phyloP scores from a whole-genome alignment of 2,888 invertebrate species.

The Pyrgus malvae region DNA sequence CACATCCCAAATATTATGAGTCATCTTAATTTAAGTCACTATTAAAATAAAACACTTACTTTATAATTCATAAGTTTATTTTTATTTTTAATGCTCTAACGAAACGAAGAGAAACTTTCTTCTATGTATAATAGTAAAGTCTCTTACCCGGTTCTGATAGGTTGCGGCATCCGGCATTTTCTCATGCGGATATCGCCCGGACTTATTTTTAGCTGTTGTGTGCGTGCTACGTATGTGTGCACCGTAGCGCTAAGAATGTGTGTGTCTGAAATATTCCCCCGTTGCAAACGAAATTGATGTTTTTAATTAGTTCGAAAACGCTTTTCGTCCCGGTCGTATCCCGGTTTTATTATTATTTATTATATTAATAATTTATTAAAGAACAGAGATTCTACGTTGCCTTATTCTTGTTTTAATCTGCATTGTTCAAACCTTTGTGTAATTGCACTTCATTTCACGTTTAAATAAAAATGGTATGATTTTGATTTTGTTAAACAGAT shows the following conservation, averaged over 20 bases:
- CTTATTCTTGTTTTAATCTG: background rate
- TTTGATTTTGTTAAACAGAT: background rate
- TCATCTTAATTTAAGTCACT: no score
- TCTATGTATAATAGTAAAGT: background rate
- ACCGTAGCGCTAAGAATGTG: constrained; percentile 52
- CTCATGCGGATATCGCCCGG: constrained; percentile 70
- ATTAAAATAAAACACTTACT: no score
- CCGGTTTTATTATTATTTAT: constrained; percentile 60
- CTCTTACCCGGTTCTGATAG: constrained; percentile 1
- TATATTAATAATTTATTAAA: constrained; percentile 40
- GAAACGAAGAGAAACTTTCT: no score
- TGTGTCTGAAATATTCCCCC: constrained; percentile 77
- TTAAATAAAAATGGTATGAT: background rate
- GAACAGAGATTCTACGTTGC: background rate
- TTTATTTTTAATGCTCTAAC: no score
- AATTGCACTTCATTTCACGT: background rate
- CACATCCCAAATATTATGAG: no score
- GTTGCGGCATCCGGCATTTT: constrained; percentile 48
- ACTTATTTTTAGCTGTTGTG: constrained; percentile 74
- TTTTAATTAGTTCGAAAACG: constrained; percentile 79
- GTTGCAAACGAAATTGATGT: constrained; percentile 76
- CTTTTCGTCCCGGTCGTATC: constrained; percentile 71
- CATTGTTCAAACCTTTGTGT: background rate
- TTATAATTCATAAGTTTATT: no score
- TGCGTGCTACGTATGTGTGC: constrained; percentile 55